Evolutionary conservation across 2,113 vertebrate genomes (phyloP).

Genomic region (Mormyrus iriodes): DNA sequence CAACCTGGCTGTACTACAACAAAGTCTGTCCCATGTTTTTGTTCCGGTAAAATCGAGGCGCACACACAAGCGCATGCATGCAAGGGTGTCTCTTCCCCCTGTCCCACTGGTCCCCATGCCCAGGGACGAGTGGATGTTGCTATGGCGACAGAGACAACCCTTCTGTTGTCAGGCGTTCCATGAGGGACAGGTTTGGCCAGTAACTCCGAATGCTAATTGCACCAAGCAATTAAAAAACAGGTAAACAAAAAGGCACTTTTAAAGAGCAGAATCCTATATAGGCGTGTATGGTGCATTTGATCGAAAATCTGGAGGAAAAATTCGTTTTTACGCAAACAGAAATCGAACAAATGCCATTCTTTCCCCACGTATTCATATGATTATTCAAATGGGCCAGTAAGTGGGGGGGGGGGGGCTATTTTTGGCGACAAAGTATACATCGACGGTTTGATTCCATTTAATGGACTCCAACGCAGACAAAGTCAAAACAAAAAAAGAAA

Average conservation of each 20-base stretch:
- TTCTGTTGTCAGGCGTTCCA: background rate
- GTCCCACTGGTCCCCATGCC: background rate
- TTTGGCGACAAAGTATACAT: background rate
- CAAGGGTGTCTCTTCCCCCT: background rate
- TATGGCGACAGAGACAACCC: background rate
- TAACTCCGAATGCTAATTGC: background rate
- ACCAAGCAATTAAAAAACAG: background rate
- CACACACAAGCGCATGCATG: background rate
- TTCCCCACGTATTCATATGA: background rate
- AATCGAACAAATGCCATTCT: background rate
- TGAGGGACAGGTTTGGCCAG: conserved; percentile 4
- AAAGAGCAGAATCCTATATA: background rate
- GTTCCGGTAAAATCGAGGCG: background rate
- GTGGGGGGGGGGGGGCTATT: background rate
- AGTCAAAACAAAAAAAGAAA: background rate
- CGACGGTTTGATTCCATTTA: conserved; percentile 9
- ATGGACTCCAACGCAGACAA: background rate
- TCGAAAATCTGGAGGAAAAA: background rate
- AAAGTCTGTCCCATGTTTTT: background rate
- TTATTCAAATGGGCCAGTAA: background rate
- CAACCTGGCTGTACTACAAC: conserved; percentile 35
- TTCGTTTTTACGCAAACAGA: background rate
- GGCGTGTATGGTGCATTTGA: background rate
- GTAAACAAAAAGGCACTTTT: conserved; percentile 1
- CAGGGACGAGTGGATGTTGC: background rate